Base-by-base conservation (phyloP, 2,797 vertebrate genomes). In the Microctenopoma stevenorrisi region DNA sequence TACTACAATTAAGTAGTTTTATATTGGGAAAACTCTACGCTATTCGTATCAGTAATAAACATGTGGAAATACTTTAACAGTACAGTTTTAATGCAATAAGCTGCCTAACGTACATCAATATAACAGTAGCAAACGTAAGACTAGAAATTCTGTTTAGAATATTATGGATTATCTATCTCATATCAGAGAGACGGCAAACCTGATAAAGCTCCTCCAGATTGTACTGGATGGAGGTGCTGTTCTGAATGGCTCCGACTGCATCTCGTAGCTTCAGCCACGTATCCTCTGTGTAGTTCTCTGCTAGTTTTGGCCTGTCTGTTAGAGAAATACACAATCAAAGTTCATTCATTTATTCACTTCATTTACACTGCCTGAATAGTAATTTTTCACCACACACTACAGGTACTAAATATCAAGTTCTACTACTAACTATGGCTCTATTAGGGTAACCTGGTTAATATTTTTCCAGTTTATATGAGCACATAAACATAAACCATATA, bases 181-280 rank as follows among this genome's bases (percentile, higher is more conserved):
- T 12, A 18, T 33, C 28, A 30, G 28, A 33, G 30, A 40, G 11
- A 62, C 30, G 14, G 7, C 72, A 70, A 35, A 87, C 98, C 96
- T 99, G 98, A 91, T 99, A 99, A 65, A 99, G 96, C 88, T 99
- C 97, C 79, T 99, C 98, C 88, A 99, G 94, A 89, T 98, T 99
- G 93, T 98, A 98, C 79, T 98, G 97, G 92, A 99, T 99, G 2
- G 98, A 98, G 89, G 96, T 99, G 94, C 98, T 99, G 92, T 97
- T 99, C 90, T 98, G 97, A 86, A 99, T 98, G 83, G 98, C 97
- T 82, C 97, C 96, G 56, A 99, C 98, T 4, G 98, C 97, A 91
- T 97, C 97, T 86, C 97, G 96, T 74, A 99, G 92, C 86, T 99
- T 99, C 89, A 99, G 94, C 98, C 98, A 99, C 5, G 97, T 99